Evolutionary conservation across 2,888 invertebrate genomes (phyloP), one percentile per base, ranked within the genome.

Genomic region (Idaea straminata): DNA sequence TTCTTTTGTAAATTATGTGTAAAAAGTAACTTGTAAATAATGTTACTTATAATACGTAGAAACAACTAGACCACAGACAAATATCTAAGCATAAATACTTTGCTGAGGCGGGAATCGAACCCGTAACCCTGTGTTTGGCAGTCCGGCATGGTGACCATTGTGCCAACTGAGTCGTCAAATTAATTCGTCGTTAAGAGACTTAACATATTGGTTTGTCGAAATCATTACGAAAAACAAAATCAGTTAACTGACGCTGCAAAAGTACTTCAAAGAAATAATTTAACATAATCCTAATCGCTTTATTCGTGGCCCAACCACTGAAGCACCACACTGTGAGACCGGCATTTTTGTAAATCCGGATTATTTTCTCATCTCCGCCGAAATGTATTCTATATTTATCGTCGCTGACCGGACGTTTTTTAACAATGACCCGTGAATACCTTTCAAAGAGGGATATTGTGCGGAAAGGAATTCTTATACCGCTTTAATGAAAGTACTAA

Each of bases 371-470:
- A 86, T 89, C 83, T 85, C 80, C 72, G 71, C 73, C 74, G 73
- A 84, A 89, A 87, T 86, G 80, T 89, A 88, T 89, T 89, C 84
- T 82, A 82, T 87, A 88, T 87, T 88, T 88, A 86, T 88, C 81
- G 81, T 80, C 72, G 85, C 87, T 90, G 90, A 87, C 89, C 88
- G 86, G 80, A 84, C 83, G 76, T 83, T 86, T 85, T 80, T 81
- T 80, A 77, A 87, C 88, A 89, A 89, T 88, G 83, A 82, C 82
- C 83, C 69, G 67, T 62, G 63, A 64, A 64, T 63, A 62, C 63
- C 63, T 80, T 81, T 79, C 77, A 80, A 71, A 64, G 71, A 69
- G 75, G 79, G 81, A 85, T 78, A 86, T 85, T 81, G 80, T 68
- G 66, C 72, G 75, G 75, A 85, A 83, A 72, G 75, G 79, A 79